Base-by-base conservation (phyloP, 2,888 invertebrate genomes). In the Eugnorisma glareosa region DNA sequence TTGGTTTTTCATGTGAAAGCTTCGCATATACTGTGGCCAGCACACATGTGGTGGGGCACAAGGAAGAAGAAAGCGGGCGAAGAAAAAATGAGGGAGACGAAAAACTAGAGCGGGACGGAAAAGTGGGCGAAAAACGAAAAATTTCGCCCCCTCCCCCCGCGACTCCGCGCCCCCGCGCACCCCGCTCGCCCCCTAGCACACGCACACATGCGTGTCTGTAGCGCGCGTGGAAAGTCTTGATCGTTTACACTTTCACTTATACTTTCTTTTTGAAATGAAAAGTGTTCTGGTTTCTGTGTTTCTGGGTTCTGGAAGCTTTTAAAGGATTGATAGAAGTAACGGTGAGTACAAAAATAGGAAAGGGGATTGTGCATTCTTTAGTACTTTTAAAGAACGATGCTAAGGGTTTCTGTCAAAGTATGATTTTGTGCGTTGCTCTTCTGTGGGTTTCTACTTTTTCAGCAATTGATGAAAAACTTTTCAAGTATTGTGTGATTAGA, bases 101-200 rank as follows among this genome's bases (percentile, higher is more conserved):
- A 96, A 96, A 96, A 96, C 96, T 96, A 96, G 96, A 96, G 95
- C 95, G 94, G 96, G 96, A 96, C 95, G 95, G 96, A 96, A 96
- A 96, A 96, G 96, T 96, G 95, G 96, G 96, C 94, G 96, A 96
- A 96, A 96, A 96, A 96, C 96, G 96, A 96, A 96, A 96, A 96
- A 96, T 96, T 96, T 96, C 95, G 93, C 94, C 95, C 92, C 91
- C 92, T 86, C 86, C 91, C 92, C 92, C 91, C 90, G 83, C 88
- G 88, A 88, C 85, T 82, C 87, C 85, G 86, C 90, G 89, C 91
- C 89, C 90, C 89, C 90, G 88, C 90, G 86, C 90, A 86, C 90
- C 90, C 89, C 91, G 84, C 89, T 89, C 86, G 74, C 89, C 88
- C 87, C 92, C 92, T 91, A 91, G 88, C 90, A 93, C 95, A 96